Evolutionary conservation across 2,888 invertebrate genomes (phyloP).

Genomic region (Lathronympha strigana): DNA sequence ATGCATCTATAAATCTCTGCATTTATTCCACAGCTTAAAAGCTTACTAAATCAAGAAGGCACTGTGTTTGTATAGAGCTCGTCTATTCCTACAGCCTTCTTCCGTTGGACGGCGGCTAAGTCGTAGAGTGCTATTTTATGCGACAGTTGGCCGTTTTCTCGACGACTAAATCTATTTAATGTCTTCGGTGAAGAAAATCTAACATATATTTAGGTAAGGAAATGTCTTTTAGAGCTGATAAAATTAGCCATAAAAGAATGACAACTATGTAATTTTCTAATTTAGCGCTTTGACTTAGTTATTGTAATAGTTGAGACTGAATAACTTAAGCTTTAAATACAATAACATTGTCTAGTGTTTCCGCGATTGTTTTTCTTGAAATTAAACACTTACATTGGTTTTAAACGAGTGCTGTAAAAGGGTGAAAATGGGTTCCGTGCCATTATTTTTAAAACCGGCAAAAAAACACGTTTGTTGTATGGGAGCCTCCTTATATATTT

Average conservation of each 20-base stretch:
- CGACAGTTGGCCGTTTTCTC: conserved; percentile 34
- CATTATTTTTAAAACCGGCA: too few species aligned
- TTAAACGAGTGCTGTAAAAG: too few species aligned
- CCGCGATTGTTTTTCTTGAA: too few species aligned
- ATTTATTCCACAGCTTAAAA: conserved; percentile 19
- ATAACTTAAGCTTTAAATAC: neutral
- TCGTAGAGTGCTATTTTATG: conserved; percentile 34
- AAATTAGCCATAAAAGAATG: conserved; percentile 4
- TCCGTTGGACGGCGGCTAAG: neutral
- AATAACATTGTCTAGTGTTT: too few species aligned
- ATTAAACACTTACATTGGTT: too few species aligned
- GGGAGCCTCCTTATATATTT: too few species aligned
- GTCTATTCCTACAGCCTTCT: neutral
- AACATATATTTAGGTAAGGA: conserved; percentile 25
- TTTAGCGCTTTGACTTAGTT: neutral
- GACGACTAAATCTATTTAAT: conserved; percentile 28
- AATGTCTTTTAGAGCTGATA: conserved; percentile 22
- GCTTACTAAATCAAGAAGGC: neutral
- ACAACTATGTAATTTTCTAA: conserved; percentile 3
- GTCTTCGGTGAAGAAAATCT: conserved; percentile 27
- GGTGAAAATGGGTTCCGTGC: too few species aligned
- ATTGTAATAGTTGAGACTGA: neutral
- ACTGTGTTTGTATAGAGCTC: conserved; percentile 6
- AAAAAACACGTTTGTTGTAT: too few species aligned
- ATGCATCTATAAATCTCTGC: conserved; percentile 21